A percentile compares a stretch with the other conserved stretches of the same genome.
These are phyloP conservation scores for Alouatta palliata DNA, from an alignment of 2,113 vertebrate species.

Conservation along the genomic window DNA sequence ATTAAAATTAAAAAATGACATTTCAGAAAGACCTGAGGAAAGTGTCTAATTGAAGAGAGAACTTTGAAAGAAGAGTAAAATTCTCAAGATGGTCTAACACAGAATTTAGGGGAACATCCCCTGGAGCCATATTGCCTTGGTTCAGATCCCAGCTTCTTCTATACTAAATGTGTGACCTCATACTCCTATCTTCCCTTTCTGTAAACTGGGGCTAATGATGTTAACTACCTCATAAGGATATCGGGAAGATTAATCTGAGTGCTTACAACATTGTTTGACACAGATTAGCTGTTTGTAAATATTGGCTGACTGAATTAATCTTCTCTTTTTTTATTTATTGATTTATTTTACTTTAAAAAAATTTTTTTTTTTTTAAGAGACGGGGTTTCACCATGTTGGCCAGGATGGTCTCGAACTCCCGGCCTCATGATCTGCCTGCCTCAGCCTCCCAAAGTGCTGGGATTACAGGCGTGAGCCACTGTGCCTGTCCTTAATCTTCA, in stretches of 20 bases:
- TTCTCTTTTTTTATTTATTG: neutral
- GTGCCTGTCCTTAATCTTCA: neutral
- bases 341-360: too few species aligned
- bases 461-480: too few species aligned
- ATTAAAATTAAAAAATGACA: neutral
- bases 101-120: neutral
- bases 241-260: neutral
- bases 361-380: too few species aligned
- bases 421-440: too few species aligned
- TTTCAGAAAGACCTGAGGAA: neutral
- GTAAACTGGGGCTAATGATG: neutral
- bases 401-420: too few species aligned
- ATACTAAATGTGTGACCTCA: neutral
- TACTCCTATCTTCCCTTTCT: neutral
- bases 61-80: neutral
- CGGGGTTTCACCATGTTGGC: too few species aligned
- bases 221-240: neutral
- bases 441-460: too few species aligned
- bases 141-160: neutral
- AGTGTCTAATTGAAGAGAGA: neutral
- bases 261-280: neutral
- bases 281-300: slow-evolving; percentile 24
- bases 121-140: neutral
- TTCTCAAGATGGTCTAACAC: neutral
- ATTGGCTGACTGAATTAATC: neutral